Base-by-base conservation (phyloP, 2,888 invertebrate genomes). In the Polydrusus pterygomalis region DNA sequence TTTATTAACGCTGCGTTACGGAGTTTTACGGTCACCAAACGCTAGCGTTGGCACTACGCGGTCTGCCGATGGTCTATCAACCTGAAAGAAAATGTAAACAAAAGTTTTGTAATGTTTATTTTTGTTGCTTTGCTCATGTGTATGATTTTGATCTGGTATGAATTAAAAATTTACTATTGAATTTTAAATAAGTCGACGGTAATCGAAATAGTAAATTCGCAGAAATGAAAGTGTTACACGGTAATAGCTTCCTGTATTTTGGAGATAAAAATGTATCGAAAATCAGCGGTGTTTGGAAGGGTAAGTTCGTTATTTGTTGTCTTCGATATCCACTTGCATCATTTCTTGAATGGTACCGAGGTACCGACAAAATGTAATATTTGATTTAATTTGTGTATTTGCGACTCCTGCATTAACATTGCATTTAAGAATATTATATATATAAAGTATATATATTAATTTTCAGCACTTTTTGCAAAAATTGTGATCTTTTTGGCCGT, bases 71-170 rank as follows among this genome's bases (percentile, higher is more conserved):
- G 58, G 56, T 51, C 54, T 67, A 67, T 75, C 68, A 67, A 34
- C 47, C 49, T 51, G 64, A 70, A 71, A 38, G 49, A 63, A 54
- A 74, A 76, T 68, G 71, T 73, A 79, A 79, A 79, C 78, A 81
- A 80, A 77, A 70, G 73, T 77, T 81, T 79, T 77, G 84, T 83
- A 83, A 83, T 83, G 74, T 81, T 84, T 83, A 83, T 84, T 84
- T 84, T 78, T 64, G 79, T 80, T 79, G 80, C 79, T 82, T 79
- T 73, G 67, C 74, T 81, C 79, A 81, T 70, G n/a, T 17, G 20
- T 20, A 13, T 30, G 38, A 38, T 38, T n/a, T 34, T 38, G 60
- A 68, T 62, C 45, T 68, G 62, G 43, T 25, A 64, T 74, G 70
- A 74, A 70, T 70, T 54, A 47, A 74, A 58, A 34, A 15, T 67